Base-by-base conservation (phyloP, 2,113 vertebrate species). In the Hippocampus zosterae region DNA sequence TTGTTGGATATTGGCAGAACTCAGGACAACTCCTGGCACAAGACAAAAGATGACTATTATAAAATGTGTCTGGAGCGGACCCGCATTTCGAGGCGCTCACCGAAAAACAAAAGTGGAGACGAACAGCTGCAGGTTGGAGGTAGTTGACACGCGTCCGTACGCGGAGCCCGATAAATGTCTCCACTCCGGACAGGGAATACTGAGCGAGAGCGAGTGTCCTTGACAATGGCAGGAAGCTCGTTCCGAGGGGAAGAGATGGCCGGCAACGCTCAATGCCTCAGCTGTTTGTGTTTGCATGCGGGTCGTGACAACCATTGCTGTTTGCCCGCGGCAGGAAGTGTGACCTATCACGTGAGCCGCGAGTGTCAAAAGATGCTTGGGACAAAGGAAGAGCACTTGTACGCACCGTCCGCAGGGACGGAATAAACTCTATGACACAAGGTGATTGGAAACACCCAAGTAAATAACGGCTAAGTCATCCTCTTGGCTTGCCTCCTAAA, bases 191-290 rank as follows among this genome's bases (percentile, higher is more conserved):
- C 73, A 74, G 73, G 78, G 84, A 78, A 71, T 76, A 76, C 78
- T 73, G 75, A 84, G 71, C 70, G 67, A 65, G 62, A 70, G 75
- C 83, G 74, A 83, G 74, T 76, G 79, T 81, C 75, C 68, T 65
- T 79, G 81, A 82, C 81, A 84, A 83, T 76, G 76, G 76, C 71
- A 84, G 88, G 80, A 87, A 82, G 76, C 75, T 61, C 18, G 73
- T 67, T 79, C 70, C 66, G 63, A 59, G 33, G 61, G 73, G 74
- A 76, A 77, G 77, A 73, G 75, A 72, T 65, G 76, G 71, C 71
- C 15, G 67, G 59, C 70, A 50, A 83, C 70, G 69, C 72, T 80
- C 60, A 33, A 72, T 69, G 75, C 66, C 75, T 84, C 84, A 81
- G 87, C 84, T 82, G 82, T 79, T 83, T 80, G 77, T 66, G 69